A percentile compares a stretch with the other conserved stretches of the same genome.
Conservation (phyloP, 2,888 invertebrate species). For the Erebia ligea region DNA sequence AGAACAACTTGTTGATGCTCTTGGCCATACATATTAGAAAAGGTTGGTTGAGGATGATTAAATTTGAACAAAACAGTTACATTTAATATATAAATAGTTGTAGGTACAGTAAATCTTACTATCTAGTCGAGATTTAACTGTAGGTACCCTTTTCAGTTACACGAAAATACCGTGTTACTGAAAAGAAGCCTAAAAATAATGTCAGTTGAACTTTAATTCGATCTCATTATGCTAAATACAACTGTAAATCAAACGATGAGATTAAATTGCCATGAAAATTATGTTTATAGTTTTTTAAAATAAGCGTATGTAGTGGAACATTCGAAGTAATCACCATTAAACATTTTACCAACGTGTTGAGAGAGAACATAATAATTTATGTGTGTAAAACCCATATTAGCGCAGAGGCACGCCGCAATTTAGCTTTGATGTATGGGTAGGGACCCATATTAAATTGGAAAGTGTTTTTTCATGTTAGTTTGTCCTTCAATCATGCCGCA, state of each 20-base stretch:
- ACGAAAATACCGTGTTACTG: not conserved
- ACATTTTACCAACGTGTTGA: constrained; percentile 31
- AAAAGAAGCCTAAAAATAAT: not conserved
- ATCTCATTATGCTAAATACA: constrained; percentile 30
- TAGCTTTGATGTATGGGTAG: not conserved
- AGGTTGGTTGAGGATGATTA: too few relatives aligned
- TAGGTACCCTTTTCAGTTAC: too few relatives aligned
- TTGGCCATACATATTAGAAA: too few relatives aligned
- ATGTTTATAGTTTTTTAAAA: constrained; percentile 31
- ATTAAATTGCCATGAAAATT: constrained; percentile 23
- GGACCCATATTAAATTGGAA: not conserved
- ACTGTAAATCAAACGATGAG: constrained; percentile 38
- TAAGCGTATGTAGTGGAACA: constrained; percentile 18
- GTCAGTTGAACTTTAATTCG: constrained; percentile 14
- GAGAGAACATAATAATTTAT: constrained; percentile 36
- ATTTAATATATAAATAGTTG: too few relatives aligned
- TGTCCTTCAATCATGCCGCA: too few relatives aligned
- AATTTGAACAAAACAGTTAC: too few relatives aligned
- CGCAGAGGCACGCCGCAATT: constrained; percentile 19
- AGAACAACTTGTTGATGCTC: too few relatives aligned
- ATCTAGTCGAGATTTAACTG: too few relatives aligned
- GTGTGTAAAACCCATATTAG: constrained; percentile 25
- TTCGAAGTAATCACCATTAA: constrained; percentile 14
- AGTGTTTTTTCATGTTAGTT: too few relatives aligned
- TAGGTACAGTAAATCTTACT: too few relatives aligned